phyloP scores from a whole-genome alignment of 2,113 vertebrate species.

The Dolichallabes microphthalmus region DNA sequence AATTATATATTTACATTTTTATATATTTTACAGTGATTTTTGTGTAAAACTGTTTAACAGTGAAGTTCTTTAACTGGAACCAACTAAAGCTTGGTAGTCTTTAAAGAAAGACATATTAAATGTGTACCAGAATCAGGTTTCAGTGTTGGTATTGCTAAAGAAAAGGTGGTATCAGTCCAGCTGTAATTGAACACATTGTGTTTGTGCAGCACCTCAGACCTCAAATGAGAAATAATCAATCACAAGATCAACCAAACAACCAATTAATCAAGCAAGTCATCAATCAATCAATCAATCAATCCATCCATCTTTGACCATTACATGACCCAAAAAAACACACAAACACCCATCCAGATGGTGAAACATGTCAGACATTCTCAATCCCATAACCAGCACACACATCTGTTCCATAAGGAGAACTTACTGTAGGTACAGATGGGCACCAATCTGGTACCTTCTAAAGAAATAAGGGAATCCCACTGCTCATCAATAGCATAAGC shows the following conservation, averaged over 20 bases:
- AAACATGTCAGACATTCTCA: slow-evolving; percentile 4
- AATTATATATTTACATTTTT: too few relatives aligned
- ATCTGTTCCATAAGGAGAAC: neutral
- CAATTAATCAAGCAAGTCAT: neutral
- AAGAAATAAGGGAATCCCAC: neutral
- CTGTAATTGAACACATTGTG: too few relatives aligned
- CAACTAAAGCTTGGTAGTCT: too few relatives aligned
- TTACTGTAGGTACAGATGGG: neutral
- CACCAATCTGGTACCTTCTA: neutral
- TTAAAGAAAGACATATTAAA: too few relatives aligned
- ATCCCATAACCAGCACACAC: neutral
- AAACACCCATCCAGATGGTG: neutral
- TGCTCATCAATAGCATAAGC: slow-evolving; percentile 26
- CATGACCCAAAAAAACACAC: neutral
- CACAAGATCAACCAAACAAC: neutral
- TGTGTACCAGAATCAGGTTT: too few relatives aligned
- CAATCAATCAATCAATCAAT: neutral
- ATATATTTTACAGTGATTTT: too few relatives aligned
- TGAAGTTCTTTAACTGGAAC: too few relatives aligned
- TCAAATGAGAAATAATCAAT: too few relatives aligned
- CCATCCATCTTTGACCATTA: neutral
- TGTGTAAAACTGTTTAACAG: too few relatives aligned
- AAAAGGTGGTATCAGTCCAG: too few relatives aligned
- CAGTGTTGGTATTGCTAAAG: too few relatives aligned
- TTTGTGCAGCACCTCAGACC: too few relatives aligned